These are phyloP conservation scores for Aphelenchoides bicaudatus DNA, from an alignment of 2,888 invertebrate species.

Conservation along the genomic window DNA sequence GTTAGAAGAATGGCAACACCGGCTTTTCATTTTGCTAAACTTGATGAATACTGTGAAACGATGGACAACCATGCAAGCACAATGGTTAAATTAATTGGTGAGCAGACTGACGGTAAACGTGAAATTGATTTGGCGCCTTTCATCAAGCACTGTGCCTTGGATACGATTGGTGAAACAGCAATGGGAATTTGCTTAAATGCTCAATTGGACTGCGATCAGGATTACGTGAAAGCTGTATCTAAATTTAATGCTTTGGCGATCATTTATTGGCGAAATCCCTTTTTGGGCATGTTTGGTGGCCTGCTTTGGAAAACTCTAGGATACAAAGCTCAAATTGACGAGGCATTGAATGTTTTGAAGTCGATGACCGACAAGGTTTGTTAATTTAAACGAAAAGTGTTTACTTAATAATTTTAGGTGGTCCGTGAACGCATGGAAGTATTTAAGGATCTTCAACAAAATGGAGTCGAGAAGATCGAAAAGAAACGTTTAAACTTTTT, in stretches of 20 bases:
- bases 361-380: constrained; percentile 2
- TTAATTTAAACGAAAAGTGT: neutral
- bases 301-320: constrained; percentile 20
- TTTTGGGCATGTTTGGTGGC: constrained; percentile 15
- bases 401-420: constrained; percentile 1
- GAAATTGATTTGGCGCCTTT: constrained; percentile 63
- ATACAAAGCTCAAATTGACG: constrained; percentile 14
- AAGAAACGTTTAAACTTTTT: constrained; percentile 11
- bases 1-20: constrained; percentile 19
- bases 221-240: constrained; percentile 32
- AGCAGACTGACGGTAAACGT: no score
- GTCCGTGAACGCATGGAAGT: constrained; percentile 3
- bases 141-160: constrained; percentile 64
- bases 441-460: neutral
- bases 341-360: constrained; percentile 18
- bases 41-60: constrained; percentile 15
- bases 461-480: constrained; percentile 2
- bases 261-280: constrained; percentile 15
- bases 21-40: constrained; percentile 18
- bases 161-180: constrained; percentile 65
- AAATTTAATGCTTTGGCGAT: constrained; percentile 24
- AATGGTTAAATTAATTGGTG: no score
- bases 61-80: constrained; percentile 16
- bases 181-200: constrained; percentile 31
- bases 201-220: constrained; percentile 21